Conservation (phyloP, 2,113 vertebrate genomes). For the Chaetura pelagica region DNA sequence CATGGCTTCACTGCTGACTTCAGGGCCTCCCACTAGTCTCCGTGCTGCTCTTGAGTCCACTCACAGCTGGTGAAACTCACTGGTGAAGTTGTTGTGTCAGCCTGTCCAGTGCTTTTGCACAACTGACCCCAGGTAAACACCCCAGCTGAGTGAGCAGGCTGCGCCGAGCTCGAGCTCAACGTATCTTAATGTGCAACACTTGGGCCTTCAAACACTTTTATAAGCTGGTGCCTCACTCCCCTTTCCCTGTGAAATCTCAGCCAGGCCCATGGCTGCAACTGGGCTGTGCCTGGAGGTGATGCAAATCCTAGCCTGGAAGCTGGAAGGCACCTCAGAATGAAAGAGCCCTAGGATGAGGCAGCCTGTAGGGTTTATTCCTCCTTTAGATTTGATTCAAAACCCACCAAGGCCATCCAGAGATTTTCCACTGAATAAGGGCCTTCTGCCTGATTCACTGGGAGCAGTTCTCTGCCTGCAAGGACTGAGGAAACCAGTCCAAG, state of each 20-base stretch:
- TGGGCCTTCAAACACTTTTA: slow-evolving; percentile 16
- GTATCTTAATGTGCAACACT: background rate
- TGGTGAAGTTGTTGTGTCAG: background rate
- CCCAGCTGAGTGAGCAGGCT: background rate
- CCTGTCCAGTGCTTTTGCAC: background rate
- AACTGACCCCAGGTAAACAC: background rate
- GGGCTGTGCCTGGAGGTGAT: background rate
- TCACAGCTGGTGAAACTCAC: background rate
- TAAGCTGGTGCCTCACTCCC: background rate
- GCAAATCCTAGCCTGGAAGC: slow-evolving; percentile 35
- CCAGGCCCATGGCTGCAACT: background rate
- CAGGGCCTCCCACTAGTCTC: background rate
- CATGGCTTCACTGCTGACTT: background rate
- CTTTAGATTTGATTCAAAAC: background rate
- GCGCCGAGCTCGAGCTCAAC: background rate
- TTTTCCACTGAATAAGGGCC: background rate
- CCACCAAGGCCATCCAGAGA: background rate
- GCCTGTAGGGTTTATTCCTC: background rate
- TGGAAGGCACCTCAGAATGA: slow-evolving; percentile 22
- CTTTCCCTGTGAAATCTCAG: slow-evolving; percentile 16
- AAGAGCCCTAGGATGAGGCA: background rate
- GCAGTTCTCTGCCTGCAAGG: background rate
- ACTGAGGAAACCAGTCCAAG: background rate
- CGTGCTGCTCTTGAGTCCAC: background rate
- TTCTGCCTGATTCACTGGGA: background rate